phyloP scores from a whole-genome alignment of 2,113 vertebrate species.

The Zapus hudsonius region DNA sequence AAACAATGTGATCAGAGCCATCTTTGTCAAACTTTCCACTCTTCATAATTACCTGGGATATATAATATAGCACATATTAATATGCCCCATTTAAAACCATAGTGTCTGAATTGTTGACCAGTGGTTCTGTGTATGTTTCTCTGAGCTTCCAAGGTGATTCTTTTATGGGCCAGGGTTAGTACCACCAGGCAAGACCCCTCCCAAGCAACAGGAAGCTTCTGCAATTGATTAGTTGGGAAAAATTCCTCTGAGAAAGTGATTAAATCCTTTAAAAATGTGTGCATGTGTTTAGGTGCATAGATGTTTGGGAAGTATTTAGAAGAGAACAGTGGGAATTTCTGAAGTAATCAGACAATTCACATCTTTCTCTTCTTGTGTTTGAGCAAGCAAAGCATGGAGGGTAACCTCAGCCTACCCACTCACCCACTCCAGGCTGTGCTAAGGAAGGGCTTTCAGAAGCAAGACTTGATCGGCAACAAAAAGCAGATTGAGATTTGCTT shows the following conservation, averaged over 20 bases:
- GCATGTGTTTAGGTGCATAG: neutral
- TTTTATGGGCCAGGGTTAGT: neutral
- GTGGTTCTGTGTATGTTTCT: neutral
- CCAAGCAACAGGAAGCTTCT: neutral
- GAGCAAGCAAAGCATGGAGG: neutral
- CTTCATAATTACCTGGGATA: neutral
- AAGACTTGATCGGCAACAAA: neutral
- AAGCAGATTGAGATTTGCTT: neutral
- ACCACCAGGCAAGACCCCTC: neutral
- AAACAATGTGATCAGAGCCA: neutral
- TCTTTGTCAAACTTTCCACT: neutral
- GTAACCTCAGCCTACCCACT: fast-evolving
- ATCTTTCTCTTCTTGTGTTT: neutral
- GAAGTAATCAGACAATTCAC: neutral
- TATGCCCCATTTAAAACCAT: neutral
- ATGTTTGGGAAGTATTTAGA: neutral
- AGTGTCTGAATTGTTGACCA: neutral
- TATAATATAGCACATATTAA: neutral
- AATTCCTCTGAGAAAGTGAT: neutral
- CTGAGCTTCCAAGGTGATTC: neutral
- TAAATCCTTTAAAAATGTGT: neutral
- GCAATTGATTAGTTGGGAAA: neutral
- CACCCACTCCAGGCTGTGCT: neutral
- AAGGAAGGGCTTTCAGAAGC: too few species aligned
- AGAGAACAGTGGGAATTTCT: neutral